Conservation (phyloP, 2,113 vertebrate species). For the Gambusia affinis region DNA sequence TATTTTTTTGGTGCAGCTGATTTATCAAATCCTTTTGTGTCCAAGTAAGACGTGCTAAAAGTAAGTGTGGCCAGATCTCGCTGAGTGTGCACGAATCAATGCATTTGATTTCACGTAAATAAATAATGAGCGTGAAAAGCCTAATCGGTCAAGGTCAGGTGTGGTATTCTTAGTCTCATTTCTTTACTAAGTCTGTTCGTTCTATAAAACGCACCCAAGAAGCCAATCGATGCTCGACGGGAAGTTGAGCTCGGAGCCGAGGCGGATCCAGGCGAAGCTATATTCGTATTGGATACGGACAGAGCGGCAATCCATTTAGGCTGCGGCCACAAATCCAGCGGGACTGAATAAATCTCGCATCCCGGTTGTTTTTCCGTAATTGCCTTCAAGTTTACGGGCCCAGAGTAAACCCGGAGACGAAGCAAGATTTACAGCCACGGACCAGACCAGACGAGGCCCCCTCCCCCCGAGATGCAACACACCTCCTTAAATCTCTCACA, state of each 20-base stretch:
- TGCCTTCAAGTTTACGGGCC: conserved; percentile 62
- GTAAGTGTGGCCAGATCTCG: conserved; percentile 27
- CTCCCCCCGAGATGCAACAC: conserved; percentile 28
- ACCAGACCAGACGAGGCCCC: conserved; percentile 29
- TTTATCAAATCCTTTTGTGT: conserved; percentile 9
- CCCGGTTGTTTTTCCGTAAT: conserved; percentile 73
- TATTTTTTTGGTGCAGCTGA: not conserved
- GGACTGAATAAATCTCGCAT: conserved; percentile 61
- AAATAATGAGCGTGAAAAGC: conserved; percentile 52
- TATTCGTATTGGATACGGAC: conserved; percentile 44
- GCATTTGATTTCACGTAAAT: conserved; percentile 56
- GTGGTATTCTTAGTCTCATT: conserved; percentile 44
- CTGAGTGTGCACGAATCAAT: conserved; percentile 17
- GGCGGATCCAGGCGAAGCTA: conserved; percentile 23
- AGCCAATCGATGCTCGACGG: conserved; percentile 51
- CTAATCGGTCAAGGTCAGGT: conserved; percentile 52
- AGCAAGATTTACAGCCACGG: conserved; percentile 69
- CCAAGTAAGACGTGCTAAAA: conserved; percentile 25
- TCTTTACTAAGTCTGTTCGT: conserved; percentile 37
- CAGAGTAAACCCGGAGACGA: conserved; percentile 49
- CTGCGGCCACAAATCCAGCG: conserved; percentile 66
- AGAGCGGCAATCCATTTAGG: conserved; percentile 46
- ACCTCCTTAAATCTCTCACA: conserved; percentile 28
- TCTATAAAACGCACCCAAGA: conserved; percentile 19
- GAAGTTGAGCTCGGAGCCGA: conserved; percentile 39